Percentiles rank a stretch among this genome's conserved stretches.
Conservation (phyloP, 1,140 invertebrate genomes). For the Neodiprion virginianus region DNA sequence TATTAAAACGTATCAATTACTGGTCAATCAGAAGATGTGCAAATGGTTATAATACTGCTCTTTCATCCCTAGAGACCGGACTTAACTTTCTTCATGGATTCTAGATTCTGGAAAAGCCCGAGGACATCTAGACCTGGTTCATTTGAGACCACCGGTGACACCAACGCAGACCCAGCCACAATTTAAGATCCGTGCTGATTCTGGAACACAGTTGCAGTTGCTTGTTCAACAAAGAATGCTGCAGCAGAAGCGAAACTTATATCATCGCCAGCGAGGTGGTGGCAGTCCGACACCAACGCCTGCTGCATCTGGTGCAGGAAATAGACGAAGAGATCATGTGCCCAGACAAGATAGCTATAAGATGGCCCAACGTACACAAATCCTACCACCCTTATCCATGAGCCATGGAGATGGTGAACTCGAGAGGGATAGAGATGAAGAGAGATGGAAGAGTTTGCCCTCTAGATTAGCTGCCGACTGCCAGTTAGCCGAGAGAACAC, state of each 20-base stretch:
- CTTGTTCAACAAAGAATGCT: slow-evolving; percentile 66
- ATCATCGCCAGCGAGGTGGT: slow-evolving; percentile 64
- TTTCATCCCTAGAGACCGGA: neutral
- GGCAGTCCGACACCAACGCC: slow-evolving; percentile 49
- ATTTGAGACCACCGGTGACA: slow-evolving; percentile 47
- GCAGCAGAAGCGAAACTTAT: slow-evolving; percentile 69
- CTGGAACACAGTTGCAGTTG: slow-evolving; percentile 61
- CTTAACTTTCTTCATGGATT: neutral
- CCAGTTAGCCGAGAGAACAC: slow-evolving; percentile 50
- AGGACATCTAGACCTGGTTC: slow-evolving; percentile 52
- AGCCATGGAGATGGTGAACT: slow-evolving; percentile 43
- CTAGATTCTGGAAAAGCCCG: slow-evolving; percentile 52
- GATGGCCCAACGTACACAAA: slow-evolving; percentile 67
- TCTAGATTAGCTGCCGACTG: slow-evolving; percentile 52
- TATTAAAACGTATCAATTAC: neutral
- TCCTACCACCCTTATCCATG: slow-evolving; percentile 59
- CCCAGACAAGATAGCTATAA: slow-evolving; percentile 71
- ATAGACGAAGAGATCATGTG: slow-evolving; percentile 55
- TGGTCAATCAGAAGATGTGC: neutral
- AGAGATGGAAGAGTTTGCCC: slow-evolving; percentile 54
- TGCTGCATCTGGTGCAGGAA: slow-evolving; percentile 33
- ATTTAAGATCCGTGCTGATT: slow-evolving; percentile 49
- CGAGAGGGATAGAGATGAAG: slow-evolving; percentile 48
- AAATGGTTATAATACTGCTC: neutral
- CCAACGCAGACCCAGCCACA: slow-evolving; percentile 46